phyloP scores from a whole-genome alignment of 2,797 vertebrate species.

The Potorous gilbertii region DNA sequence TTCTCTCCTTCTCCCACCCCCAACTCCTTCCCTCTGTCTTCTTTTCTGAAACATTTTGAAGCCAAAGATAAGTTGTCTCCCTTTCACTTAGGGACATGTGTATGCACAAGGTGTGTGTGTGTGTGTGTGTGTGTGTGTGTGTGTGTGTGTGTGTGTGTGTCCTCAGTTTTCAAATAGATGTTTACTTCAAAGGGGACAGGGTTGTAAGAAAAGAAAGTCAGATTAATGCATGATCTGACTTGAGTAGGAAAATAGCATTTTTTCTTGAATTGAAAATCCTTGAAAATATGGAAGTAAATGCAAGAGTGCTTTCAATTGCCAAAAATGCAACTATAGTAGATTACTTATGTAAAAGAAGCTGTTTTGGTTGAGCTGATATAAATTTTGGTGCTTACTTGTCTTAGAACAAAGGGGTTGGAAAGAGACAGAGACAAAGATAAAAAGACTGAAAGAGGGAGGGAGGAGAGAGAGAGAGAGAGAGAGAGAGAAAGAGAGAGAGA shows the following conservation, averaged over 20 bases:
- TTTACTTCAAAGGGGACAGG: not conserved
- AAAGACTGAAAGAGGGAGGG: too few relatives aligned
- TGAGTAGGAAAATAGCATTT: fast-evolving
- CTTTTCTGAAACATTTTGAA: not conserved
- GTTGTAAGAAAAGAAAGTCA: not conserved
- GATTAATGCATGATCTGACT: not conserved
- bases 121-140: too few relatives aligned
- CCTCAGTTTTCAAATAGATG: not conserved
- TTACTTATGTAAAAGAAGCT: not conserved
- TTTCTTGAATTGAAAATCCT: not conserved
- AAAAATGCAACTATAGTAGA: not conserved
- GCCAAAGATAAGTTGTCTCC: not conserved
- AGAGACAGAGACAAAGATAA: too few relatives aligned
- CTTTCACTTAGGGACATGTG: not conserved
- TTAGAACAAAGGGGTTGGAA: not conserved
- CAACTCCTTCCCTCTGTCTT: not conserved
- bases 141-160: too few relatives aligned
- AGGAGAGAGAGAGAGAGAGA: too few relatives aligned
- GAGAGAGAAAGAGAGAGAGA: too few relatives aligned
- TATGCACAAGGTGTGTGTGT: not conserved
- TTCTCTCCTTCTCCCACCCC: not conserved
- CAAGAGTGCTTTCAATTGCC: not conserved
- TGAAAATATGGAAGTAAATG: not conserved
- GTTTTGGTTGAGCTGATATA: not conserved
- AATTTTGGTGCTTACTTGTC: not conserved